These are phyloP conservation scores for Cheirogaleus major DNA, from an alignment of 2,797 vertebrate genomes.

Conservation along the genomic window DNA sequence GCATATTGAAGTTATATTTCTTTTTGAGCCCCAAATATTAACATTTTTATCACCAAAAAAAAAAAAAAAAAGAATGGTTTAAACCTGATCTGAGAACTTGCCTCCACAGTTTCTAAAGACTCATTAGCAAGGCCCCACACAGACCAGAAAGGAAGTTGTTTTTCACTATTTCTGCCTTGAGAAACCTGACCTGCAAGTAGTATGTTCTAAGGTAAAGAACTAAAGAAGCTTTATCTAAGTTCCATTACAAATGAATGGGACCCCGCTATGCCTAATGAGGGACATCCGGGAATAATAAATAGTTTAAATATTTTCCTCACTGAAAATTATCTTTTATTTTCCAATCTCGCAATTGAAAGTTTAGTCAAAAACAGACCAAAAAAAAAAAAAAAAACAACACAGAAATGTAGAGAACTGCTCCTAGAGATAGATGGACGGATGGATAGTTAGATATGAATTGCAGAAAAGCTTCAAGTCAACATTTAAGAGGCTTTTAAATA, in stretches of 20 bases:
- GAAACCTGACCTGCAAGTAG: background rate
- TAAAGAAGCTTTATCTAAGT: background rate
- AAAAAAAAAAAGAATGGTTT: background rate
- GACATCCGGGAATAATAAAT: background rate
- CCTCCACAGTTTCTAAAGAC: background rate
- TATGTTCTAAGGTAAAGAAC: background rate
- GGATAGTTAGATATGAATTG: background rate
- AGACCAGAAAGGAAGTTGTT: background rate
- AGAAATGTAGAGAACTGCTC: background rate
- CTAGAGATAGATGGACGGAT: background rate
- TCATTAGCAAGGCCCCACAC: fast-evolving
- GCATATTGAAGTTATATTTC: background rate
- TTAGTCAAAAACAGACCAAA: background rate
- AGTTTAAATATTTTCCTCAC: background rate
- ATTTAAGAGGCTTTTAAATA: slow-evolving; percentile 51
- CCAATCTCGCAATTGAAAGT: background rate
- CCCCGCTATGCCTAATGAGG: background rate
- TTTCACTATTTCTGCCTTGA: background rate
- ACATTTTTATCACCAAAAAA: background rate
- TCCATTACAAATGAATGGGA: background rate
- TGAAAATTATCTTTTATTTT: background rate
- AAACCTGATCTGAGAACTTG: background rate
- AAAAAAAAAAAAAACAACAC: background rate
- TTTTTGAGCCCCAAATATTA: background rate
- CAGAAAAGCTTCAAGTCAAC: background rate